Evolutionary conservation across 2,797 vertebrate genomes (phyloP), one percentile per base, ranked within the genome.

Genomic region (Phoxinus dragarum): DNA sequence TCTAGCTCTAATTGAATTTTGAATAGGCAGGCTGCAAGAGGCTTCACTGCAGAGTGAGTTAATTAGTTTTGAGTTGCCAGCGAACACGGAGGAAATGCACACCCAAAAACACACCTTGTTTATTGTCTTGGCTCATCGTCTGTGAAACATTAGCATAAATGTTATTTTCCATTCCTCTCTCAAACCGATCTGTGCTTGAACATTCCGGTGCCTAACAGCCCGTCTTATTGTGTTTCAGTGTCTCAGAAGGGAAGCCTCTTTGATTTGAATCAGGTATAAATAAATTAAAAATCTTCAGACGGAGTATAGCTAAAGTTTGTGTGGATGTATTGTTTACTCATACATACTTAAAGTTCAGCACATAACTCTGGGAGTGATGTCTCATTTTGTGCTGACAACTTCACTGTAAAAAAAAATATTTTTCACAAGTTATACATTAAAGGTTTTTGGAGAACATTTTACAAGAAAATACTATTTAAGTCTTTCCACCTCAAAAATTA

Each of bases 121-220:
- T 85, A 78, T 85, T 85, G 74, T 85, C 67, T 80, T 85, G 75
- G 75, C 84, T 80, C 84, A 74, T 85, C 21, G 34, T 80, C 54
- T 85, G 76, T 80, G 84, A 80, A 85, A 80, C 84, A 85, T 85
- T 85, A 80, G 76, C 56, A 64, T 85, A 85, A 80, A 80, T 80
- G 84, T 80, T 85, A 73, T 74, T 85, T 78, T 80, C 68, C 68
- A 80, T 73, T 85, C 34, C 56, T 44, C n/a, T 85, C 77, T 80
- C 69, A 64, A 84, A 61, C 40, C 47, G n/a, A 54, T 42, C 47
- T 67, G 47, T 49, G 49, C 19, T 72, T 40, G 36, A 82, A 71
- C 49, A 71, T 71, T 83, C 31, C 21, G 17, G 40, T 38, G 68
- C 44, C 68, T 73, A 85, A 84, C 75, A 71, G 52, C 75, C 27